Base-by-base conservation (phyloP, 2,113 vertebrate genomes). In the Oreotrochilus melanogaster region DNA sequence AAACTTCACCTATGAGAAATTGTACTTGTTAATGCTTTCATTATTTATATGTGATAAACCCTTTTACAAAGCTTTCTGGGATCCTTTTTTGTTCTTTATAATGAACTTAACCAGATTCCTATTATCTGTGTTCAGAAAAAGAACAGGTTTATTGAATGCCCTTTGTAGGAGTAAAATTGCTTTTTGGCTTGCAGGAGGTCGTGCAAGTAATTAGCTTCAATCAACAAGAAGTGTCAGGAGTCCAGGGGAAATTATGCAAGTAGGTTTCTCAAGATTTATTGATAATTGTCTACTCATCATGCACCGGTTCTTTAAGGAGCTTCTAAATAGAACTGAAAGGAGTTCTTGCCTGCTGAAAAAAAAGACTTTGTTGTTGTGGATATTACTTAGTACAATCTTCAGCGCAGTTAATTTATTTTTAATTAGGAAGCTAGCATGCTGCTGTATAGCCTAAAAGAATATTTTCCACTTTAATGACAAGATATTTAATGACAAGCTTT, bases 161-260 rank as follows among this genome's bases (percentile, higher is more conserved):
- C 82, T 94, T 94, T 88, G 61, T 50, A 73, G 70, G 93, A 91
- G 12, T 78, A 85, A 86, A 91, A 74, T 72, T 80, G 58, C 14
- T n/a, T 94, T 94, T 93, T 67, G 48, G 70, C 48, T 94, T 87
- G 66, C 45, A 53, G 80, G 72, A 94, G 87, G 93, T 96, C 87
- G 94, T 75, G 37, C 37, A 92, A 92, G 86, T 95, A 94, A 95
- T 97, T 97, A 96, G 94, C 92, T 96, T 96, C 94, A 95, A 95
- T 95, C 92, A 96, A 86, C 75, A 92, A 92, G 72, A 94, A 92
- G 62, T 94, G 89, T 89, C 62, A 88, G 76, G 76, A 92, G 62
- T 92, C 89, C 79, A 80, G 56, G 75, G 66, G 53, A 96, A 96
- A 94, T 82, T 93, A 95, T 78, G 65, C 86, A 86, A 92, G 75